Percentiles rank a stretch among this genome's conserved stretches.
Conservation (phyloP, 2,113 vertebrate species). For the Sminthopsis crassicaudata region DNA sequence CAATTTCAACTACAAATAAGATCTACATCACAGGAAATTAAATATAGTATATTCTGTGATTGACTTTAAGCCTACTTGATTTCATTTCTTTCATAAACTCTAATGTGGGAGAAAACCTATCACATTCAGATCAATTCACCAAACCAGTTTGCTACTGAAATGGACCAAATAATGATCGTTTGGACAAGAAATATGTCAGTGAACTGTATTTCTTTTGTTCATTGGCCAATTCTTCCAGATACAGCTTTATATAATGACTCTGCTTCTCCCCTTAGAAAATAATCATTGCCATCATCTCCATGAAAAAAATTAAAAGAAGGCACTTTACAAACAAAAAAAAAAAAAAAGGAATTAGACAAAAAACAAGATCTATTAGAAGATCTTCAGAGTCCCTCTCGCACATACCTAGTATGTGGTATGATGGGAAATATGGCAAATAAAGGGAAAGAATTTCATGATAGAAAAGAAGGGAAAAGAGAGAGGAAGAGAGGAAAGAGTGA, state of each 20-base stretch:
- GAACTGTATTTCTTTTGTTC: conserved; percentile 43
- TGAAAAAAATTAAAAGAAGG: not conserved
- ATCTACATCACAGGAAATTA: not conserved
- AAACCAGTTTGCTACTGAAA: conserved; percentile 58
- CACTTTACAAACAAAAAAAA: conserved; percentile 35
- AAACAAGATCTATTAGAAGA: conserved; percentile 32
- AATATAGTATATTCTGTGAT: not conserved
- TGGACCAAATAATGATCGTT: not conserved
- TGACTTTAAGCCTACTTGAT: conserved; percentile 5
- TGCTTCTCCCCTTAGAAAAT: not conserved
- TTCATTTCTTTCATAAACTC: conserved; percentile 18
- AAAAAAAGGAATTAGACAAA: conserved; percentile 11
- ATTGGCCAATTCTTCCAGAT: conserved; percentile 18
- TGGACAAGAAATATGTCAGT: conserved; percentile 27
- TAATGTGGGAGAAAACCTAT: not conserved
- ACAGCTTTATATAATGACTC: conserved; percentile 24
- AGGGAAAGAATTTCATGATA: not conserved
- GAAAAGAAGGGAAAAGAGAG: not conserved
- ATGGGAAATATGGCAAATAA: not conserved
- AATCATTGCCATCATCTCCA: not conserved
- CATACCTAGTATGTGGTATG: not conserved
- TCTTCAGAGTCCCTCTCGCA: not conserved
- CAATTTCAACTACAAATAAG: conserved; percentile 20
- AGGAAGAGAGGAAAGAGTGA: not conserved
- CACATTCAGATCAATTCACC: conserved; percentile 19